Base-by-base conservation (phyloP, 2,797 vertebrate genomes). In the Phataginus tricuspis region DNA sequence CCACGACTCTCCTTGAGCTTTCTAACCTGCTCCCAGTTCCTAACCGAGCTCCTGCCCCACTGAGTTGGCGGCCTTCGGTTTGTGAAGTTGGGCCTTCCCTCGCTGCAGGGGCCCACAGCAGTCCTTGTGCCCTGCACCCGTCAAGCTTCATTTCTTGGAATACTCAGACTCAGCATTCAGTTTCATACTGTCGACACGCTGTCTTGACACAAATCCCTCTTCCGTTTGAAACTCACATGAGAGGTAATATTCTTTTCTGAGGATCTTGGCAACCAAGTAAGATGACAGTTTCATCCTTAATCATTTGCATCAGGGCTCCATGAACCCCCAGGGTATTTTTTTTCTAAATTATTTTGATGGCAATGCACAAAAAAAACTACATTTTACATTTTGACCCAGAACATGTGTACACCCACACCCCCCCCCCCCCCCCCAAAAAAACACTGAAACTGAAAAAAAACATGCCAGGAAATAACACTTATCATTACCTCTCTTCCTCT, bases 261-360 rank as follows among this genome's bases (percentile, higher is more conserved):
- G 68, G 63, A 25, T 85, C 34, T 93, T 86, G 21, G 18, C 64
- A 86, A 69, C 51, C 21, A 82, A 92, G 27, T 59, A 78, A 61
- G n/a, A 64, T 59, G 42, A 66, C 6, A 51, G 16, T 83, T 91
- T 93, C 31, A 31, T 83, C 42, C 19, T 61, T 49, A 19, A 34
- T 72, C 27, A 0, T 86, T 82, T 87, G 34, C 21, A 51, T 49
- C 29, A 79, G 84, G 25, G 5, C 1, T 72, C 69, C 29, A 0
- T 42, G 57, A 95, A 68, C 34, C 45, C 57, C 21, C 66, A 49
- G 63, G 53, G n/a, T 78, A 31, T 66, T 66, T 82, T 45, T 45
- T 79, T 95, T 71, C 53, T 61, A 75, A 94, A 69, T 88, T 31
- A 34, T 92, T 87, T 94, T 71, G 27, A 69, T 86, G 74, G 10